These are phyloP conservation scores for Drosophila emarginata DNA, from an alignment of 2,888 invertebrate species.

Conservation along the genomic window DNA sequence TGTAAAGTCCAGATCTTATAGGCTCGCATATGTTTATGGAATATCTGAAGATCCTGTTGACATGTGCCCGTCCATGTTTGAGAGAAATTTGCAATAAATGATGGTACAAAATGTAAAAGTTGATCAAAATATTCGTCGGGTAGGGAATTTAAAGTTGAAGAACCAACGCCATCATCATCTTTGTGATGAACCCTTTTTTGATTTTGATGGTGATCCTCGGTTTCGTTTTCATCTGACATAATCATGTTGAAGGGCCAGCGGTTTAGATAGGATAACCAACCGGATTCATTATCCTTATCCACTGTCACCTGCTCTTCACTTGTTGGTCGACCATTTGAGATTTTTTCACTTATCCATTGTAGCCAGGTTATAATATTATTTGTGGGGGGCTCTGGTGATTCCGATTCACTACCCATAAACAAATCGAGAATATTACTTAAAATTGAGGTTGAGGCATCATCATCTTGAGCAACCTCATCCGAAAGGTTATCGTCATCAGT, in stretches of 20 bases:
- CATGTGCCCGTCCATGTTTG: conserved; percentile 86
- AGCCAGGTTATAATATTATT: conserved; percentile 78
- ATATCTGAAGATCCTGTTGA: conserved; percentile 86
- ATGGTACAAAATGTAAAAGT: conserved; percentile 86
- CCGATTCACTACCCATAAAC: conserved; percentile 28
- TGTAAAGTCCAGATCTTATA: conserved; percentile 88
- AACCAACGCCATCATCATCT: background rate
- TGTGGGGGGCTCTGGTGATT: conserved; percentile 42
- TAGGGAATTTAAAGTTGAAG: background rate
- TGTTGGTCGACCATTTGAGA: conserved; percentile 29
- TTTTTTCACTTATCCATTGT: conserved; percentile 65
- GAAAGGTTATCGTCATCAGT: background rate
- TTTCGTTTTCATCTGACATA: conserved; percentile 69
- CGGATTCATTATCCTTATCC: conserved; percentile 40
- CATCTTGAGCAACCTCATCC: conserved; percentile 36
- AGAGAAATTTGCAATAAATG: conserved; percentile 87
- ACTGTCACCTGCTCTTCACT: conserved; percentile 37
- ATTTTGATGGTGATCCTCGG: conserved; percentile 53
- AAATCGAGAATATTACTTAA: conserved; percentile 52
- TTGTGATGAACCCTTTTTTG: background rate
- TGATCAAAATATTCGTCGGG: conserved; percentile 81
- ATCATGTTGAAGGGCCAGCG: conserved; percentile 81
- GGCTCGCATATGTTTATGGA: conserved; percentile 87
- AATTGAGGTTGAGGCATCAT: conserved; percentile 54
- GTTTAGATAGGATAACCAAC: conserved; percentile 77